Conservation (phyloP, 2,888 invertebrate species). For the Monoplex corrugatus region DNA sequence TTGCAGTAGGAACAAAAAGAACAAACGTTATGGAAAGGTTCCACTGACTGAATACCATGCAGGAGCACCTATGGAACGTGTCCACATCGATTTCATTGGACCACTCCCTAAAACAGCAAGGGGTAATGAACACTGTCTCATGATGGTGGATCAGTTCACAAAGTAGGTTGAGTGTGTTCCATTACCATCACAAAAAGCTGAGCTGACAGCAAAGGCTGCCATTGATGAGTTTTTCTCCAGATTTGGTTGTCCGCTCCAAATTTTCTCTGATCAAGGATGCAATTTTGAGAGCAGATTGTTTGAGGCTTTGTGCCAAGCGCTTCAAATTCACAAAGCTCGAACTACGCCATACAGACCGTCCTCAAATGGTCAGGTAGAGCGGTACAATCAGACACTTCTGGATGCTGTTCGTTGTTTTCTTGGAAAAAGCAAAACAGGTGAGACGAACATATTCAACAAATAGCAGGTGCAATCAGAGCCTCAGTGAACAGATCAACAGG, state of each 20-base stretch:
- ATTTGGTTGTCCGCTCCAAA: not conserved
- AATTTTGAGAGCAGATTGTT: constrained; percentile 26
- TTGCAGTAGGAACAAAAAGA: not conserved
- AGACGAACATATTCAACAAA: not conserved
- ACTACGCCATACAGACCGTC: constrained; percentile 14
- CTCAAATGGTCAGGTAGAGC: constrained; percentile 5
- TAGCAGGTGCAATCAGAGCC: constrained; percentile 44
- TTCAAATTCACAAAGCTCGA: not conserved
- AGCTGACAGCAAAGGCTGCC: not conserved
- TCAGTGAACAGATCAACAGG: constrained; percentile 51
- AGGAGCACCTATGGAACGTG: not conserved
- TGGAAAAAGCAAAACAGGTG: not conserved
- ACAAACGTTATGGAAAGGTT: not conserved
- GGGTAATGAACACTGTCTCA: constrained; percentile 2
- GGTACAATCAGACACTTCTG: not conserved
- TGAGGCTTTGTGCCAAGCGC: not conserved
- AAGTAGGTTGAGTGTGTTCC: not conserved
- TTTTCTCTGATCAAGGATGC: not conserved
- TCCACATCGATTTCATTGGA: constrained; percentile 9
- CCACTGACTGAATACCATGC: not conserved
- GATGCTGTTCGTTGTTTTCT: not conserved
- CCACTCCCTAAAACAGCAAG: not conserved
- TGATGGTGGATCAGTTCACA: constrained; percentile 33
- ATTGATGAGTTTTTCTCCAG: not conserved
- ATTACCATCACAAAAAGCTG: not conserved